Evolutionary conservation across 2,888 invertebrate genomes (phyloP), one percentile per base, ranked within the genome.

Genomic region (Nowickia ferox): DNA sequence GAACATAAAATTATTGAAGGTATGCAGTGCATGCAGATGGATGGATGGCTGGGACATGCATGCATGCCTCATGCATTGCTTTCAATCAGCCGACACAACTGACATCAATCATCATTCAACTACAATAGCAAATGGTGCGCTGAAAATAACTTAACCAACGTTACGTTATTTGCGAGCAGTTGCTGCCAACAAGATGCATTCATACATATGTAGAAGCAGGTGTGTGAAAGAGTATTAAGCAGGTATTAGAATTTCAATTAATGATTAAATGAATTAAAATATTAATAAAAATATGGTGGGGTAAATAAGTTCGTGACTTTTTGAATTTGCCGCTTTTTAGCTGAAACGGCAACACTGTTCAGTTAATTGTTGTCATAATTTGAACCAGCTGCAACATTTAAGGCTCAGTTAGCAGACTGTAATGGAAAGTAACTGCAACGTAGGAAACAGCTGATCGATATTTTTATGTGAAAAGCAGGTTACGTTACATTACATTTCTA

Each of bases 61-160:
- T 22, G 48, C 30, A 30, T 55, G 59, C n/a, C 55, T 84, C n/a
- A n/a, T n/a, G 87, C 66, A 69, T 89, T 90, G 91, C 90, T 91
- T 91, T 91, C 91, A 91, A 91, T 91, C 91, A 91, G 90, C 90
- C 91, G 90, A 90, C 89, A 86, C 78, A 88, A 88, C 89, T 89
- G 90, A 89, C 91, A 91, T 91, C 91, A 91, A 91, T 91, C 91
- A 91, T 91, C 83, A 82, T 78, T 82, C 79, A 79, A 74, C 78
- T 68, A 71, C 81, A 76, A 68, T 51, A 65, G 57, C 61, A 46
- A 55, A 61, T 46, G 22, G 42, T 17, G 42, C 53, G 61, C 66
- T 51, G 68, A 59, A 68, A 59, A 55, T 68, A 69, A 68, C 46
- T 74, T 46, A 44, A 22, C 44, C 19, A 74, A 40, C 53, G 17